Percentiles rank a stretch among this genome's conserved stretches.
These are phyloP conservation scores for Acronicta psi DNA, from an alignment of 2,888 invertebrate genomes.

Conservation along the genomic window DNA sequence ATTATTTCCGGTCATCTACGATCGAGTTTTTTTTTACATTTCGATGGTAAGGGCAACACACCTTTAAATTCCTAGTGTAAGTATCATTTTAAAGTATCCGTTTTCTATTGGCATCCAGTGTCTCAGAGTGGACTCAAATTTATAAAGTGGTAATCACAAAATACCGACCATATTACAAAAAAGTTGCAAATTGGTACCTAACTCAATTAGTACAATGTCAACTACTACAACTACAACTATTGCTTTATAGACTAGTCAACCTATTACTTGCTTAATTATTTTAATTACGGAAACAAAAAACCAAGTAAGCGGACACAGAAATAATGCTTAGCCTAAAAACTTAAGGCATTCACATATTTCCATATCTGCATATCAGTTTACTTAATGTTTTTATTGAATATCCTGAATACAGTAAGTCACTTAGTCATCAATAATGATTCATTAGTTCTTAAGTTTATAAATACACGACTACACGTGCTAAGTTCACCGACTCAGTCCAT, in stretches of 20 bases:
- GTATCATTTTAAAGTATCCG: conserved; percentile 14
- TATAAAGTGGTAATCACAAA: no score
- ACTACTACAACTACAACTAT: no score
- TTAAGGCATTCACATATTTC: neutral
- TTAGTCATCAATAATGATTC: conserved; percentile 58
- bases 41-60: conserved; percentile 15
- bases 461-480: conserved; percentile 47
- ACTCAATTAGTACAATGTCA: no score
- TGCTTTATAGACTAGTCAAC: no score
- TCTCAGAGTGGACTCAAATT: no score
- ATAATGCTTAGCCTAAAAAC: neutral
- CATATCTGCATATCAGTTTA: conserved; percentile 15
- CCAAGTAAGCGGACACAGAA: neutral
- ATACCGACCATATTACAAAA: no score
- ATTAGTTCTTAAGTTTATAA: conserved; percentile 58
- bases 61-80: conserved; percentile 22
- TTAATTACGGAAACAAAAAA: no score
- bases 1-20: conserved; percentile 64
- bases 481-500: conserved; percentile 45
- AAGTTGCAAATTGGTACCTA: no score
- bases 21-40: conserved; percentile 42
- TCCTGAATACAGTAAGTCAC: conserved; percentile 36
- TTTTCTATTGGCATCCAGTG: neutral
- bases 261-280: no score
- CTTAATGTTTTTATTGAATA: conserved; percentile 19